phyloP scores from a whole-genome alignment of 2,888 invertebrate genomes.

The Pristionchus mayeri region DNA sequence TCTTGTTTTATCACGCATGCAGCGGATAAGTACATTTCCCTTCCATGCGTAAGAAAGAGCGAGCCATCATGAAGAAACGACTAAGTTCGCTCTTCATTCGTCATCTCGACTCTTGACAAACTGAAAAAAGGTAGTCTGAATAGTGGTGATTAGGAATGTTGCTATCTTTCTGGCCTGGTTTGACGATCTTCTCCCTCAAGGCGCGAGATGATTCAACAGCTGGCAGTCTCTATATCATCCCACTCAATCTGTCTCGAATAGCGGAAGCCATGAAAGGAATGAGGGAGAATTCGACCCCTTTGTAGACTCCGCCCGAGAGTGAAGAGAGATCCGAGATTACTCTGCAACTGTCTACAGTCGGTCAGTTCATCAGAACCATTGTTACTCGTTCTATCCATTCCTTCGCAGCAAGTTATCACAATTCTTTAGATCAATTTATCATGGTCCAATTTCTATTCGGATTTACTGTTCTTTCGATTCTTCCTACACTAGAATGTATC shows the following conservation, averaged over 20 bases:
- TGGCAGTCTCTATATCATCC: constrained; percentile 37
- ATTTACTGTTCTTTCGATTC: background rate
- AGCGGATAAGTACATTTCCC: too few relatives aligned
- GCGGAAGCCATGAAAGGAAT: constrained; percentile 27
- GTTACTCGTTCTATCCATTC: too few relatives aligned
- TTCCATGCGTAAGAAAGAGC: too few relatives aligned
- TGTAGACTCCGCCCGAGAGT: background rate
- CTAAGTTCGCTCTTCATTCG: too few relatives aligned
- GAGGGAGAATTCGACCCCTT: background rate
- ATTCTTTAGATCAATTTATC: background rate
- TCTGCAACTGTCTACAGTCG: background rate
- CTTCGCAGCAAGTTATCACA: background rate
- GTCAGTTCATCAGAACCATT: too few relatives aligned
- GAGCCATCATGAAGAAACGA: too few relatives aligned
- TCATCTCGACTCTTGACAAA: background rate
- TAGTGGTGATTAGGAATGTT: background rate
- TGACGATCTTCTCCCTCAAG: background rate
- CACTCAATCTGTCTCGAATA: constrained; percentile 10
- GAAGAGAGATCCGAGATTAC: background rate
- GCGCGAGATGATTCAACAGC: constrained; percentile 33
- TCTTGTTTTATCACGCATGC: too few relatives aligned
- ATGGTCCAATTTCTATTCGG: background rate
- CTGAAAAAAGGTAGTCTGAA: background rate
- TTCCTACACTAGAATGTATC: background rate
- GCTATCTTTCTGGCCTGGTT: too few relatives aligned